Percentiles rank a stretch among this genome's conserved stretches.
These are phyloP conservation scores for Bombus waltoni DNA, from an alignment of 1,140 invertebrate genomes.

Conservation along the genomic window DNA sequence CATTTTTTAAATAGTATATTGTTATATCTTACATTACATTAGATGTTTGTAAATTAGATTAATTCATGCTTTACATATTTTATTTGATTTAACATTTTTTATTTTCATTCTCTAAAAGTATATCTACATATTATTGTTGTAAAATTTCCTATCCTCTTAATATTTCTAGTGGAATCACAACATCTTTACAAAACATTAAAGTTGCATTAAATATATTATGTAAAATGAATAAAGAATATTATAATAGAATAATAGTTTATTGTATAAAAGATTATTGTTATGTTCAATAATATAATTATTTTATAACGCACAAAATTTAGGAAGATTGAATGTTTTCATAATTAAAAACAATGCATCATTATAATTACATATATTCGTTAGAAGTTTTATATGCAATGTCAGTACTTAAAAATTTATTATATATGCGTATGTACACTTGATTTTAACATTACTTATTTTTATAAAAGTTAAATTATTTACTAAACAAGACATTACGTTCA, in stretches of 20 bases:
- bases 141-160: background rate
- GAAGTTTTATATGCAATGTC: constrained; percentile 61
- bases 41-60: background rate
- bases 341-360: constrained; percentile 34
- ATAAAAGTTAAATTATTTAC: constrained; percentile 77
- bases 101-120: background rate
- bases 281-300: background rate
- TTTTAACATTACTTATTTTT: constrained; percentile 34
- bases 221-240: constrained; percentile 28
- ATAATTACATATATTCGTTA: constrained; percentile 66
- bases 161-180: background rate
- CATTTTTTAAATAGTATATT: background rate
- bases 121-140: background rate
- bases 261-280: constrained; percentile 9
- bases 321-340: constrained; percentile 32
- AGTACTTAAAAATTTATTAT: constrained; percentile 71
- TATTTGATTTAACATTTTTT: constrained; percentile 1
- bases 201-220: background rate
- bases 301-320: background rate
- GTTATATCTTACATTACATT: background rate
- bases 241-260: constrained; percentile 12
- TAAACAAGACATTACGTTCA: constrained; percentile 68
- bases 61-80: background rate
- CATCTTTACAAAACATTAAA: background rate
- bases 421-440: constrained; percentile 72